Evolutionary conservation across 1,140 invertebrate species (phyloP).

Genomic region (Andrena cerasifolii): DNA sequence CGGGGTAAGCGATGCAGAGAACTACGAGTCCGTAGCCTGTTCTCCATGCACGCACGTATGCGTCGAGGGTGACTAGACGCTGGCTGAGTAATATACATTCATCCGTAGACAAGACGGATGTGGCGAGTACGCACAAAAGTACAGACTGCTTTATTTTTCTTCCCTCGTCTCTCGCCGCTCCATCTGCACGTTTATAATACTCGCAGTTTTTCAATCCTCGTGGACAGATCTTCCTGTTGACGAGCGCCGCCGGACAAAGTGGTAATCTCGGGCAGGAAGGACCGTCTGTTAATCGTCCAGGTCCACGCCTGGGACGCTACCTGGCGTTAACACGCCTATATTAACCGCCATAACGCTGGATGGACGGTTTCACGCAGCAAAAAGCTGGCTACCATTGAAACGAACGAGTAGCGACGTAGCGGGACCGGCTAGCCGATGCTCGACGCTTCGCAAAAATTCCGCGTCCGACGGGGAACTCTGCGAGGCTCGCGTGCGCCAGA

Average conservation of each 20-base stretch:
- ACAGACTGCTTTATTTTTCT: constrained; percentile 24
- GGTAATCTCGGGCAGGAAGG: constrained; percentile 6
- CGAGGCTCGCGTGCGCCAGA: constrained; percentile 62
- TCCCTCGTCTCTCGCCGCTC: background rate
- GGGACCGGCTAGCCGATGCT: background rate
- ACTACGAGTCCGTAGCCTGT: background rate
- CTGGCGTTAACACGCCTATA: background rate
- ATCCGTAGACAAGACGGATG: constrained; percentile 45
- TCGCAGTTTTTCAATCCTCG: background rate
- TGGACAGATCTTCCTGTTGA: background rate
- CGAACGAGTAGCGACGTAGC: background rate
- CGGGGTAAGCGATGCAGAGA: background rate
- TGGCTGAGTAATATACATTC: constrained; percentile 38
- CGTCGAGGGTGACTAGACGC: constrained; percentile 7
- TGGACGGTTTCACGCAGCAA: background rate
- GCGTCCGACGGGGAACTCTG: background rate
- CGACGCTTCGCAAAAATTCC: constrained; percentile 25
- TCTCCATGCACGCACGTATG: background rate
- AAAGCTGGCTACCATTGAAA: constrained; percentile 20
- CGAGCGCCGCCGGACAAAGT: background rate
- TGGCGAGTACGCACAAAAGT: constrained; percentile 29
- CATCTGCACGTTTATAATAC: constrained; percentile 1
- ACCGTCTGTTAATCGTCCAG: background rate
- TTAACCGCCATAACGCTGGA: background rate
- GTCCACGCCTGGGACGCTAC: background rate